phyloP scores from a whole-genome alignment of 2,888 invertebrate genomes.

The Trilocha varians region DNA sequence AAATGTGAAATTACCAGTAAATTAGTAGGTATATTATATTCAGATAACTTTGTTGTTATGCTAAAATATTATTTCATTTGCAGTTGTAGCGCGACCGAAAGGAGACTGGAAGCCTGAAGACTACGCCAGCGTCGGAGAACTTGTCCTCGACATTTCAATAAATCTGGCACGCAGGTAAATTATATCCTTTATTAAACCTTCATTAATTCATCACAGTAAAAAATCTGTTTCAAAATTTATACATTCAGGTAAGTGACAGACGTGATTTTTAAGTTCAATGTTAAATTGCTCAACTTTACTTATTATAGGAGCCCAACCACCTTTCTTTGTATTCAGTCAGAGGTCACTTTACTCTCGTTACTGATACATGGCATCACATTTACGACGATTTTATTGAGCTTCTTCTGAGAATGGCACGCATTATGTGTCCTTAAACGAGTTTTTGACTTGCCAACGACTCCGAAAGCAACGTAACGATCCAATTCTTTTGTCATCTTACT shows the following conservation, averaged over 20 bases:
- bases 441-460: neutral
- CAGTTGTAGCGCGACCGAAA: slow-evolving; percentile 86
- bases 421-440: neutral
- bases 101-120: slow-evolving; percentile 89
- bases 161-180: slow-evolving; percentile 88
- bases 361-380: neutral
- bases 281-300: neutral
- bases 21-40: too few relatives aligned
- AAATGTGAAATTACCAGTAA: too few relatives aligned
- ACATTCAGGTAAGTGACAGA: neutral
- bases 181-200: too few relatives aligned
- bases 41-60: too few relatives aligned
- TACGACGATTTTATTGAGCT: neutral
- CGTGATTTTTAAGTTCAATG: neutral
- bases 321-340: neutral
- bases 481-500: slow-evolving; percentile 26
- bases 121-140: slow-evolving; percentile 88
- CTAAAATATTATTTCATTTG: slow-evolving; percentile 15
- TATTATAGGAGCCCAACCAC: neutral
- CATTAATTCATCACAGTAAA: too few relatives aligned
- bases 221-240: too few relatives aligned
- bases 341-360: slow-evolving; percentile 1
- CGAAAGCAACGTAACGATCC: slow-evolving; percentile 2
- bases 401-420: neutral
- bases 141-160: slow-evolving; percentile 87